Conservation (phyloP, 2,797 vertebrate genomes). For the Schizopygopsis malacanthus region DNA sequence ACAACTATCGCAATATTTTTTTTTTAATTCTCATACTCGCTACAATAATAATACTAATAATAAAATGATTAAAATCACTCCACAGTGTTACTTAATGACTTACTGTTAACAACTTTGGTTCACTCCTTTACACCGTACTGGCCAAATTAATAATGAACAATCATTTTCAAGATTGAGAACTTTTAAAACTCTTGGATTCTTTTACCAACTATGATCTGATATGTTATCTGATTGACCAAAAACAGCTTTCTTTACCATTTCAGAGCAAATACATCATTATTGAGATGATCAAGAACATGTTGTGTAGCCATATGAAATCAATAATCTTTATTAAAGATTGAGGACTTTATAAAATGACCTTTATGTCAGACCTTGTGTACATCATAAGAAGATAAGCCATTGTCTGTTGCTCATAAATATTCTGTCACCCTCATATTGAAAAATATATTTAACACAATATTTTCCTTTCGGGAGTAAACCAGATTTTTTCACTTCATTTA, state of each 20-base stretch:
- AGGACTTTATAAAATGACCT: neutral
- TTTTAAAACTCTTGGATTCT: no score
- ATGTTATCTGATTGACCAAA: neutral
- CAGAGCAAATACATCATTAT: neutral
- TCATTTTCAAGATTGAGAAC: no score
- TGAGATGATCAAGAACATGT: neutral
- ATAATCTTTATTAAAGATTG: neutral
- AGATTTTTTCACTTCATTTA: slow-evolving; percentile 89
- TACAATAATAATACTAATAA: neutral
- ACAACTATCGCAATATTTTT: neutral
- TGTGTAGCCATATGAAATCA: neutral
- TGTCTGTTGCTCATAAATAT: slow-evolving; percentile 42
- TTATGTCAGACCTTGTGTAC: neutral
- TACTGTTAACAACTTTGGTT: no score
- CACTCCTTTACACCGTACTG: neutral
- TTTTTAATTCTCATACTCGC: neutral
- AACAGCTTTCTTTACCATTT: neutral
- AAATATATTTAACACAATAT: slow-evolving; percentile 71
- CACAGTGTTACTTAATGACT: no score
- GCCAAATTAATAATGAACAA: no score
- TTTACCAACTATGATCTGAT: neutral
- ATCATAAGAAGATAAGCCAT: slow-evolving; percentile 29
- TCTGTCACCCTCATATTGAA: slow-evolving; percentile 37
- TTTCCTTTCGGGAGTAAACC: slow-evolving; percentile 85
- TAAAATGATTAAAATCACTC: neutral